Evolutionary conservation across 2,888 invertebrate genomes (phyloP), one percentile per base, ranked within the genome.

Genomic region (Athrips mouffetella): DNA sequence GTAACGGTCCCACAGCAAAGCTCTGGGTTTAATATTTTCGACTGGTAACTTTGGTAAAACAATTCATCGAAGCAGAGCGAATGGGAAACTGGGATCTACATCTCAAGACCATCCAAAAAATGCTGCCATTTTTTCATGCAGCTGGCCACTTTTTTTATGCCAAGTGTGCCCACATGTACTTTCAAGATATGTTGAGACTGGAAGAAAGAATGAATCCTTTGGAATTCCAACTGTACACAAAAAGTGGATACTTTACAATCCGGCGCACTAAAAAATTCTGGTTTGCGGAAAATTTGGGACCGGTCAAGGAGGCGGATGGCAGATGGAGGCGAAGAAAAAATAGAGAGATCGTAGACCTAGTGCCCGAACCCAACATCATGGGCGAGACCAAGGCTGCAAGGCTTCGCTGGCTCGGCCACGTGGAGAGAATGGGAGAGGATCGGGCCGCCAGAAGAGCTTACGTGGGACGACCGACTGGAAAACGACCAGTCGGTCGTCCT

Each of bases 81-180:
- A 45, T 52, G 16, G 70, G 18, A 18, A 21, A 45, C 13, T 45
- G 30, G 31, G 21, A 20, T 11, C 21, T 42, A 6, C 53, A 53
- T 51, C 37, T 50, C 11, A 35, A 45, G 21, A 21, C 46, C n/a
- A 29, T 45, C 15, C 11, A 20, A 31, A 51, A 25, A 48, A 58
- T 61, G 58, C 59, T 76, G 16, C 73, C 74, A 4, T 66, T 56
- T 56, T 75, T 74, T 54, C 67, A 73, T 58, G 67, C 73, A 20
- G 58, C 55, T 50, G 76, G 7, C 70, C 81, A 59, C 42, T 70
- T 70, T 21, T 21, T 45, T 29, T 57, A 54, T 35, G 57, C 57
- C 21, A 54, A 54, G 27, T n/a, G 27, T n/a, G 10, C 18, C n/a
- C 35, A 37, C 6, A 27, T 46, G 16, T 46, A 37, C 21, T 18